A percentile compares a stretch with the other conserved stretches of the same genome.
These are phyloP conservation scores for Drosophila ochracea DNA, from an alignment of 2,888 invertebrate genomes.

Conservation along the genomic window DNA sequence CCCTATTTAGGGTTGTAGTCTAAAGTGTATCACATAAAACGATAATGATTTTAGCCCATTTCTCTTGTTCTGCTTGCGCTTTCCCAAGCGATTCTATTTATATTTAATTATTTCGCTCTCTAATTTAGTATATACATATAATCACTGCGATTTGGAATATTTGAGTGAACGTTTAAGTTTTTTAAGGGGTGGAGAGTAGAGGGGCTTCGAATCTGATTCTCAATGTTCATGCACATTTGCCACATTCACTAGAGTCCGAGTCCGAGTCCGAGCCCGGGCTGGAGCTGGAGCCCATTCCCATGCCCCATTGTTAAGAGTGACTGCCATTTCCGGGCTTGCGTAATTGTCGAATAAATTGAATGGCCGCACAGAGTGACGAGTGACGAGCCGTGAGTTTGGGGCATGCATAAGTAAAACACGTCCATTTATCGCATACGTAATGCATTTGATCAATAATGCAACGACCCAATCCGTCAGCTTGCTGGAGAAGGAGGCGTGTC, in stretches of 20 bases:
- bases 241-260: slow-evolving; percentile 1
- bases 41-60: not conserved
- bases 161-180: slow-evolving; percentile 27
- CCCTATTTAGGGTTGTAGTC: not conserved
- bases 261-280: not conserved
- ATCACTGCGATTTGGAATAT: slow-evolving; percentile 44
- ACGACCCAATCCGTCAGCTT: slow-evolving; percentile 54
- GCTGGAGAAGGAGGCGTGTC: not conserved
- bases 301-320: slow-evolving; percentile 45
- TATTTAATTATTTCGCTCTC: not conserved
- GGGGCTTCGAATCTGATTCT: slow-evolving; percentile 6
- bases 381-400: slow-evolving; percentile 12
- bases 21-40: not conserved
- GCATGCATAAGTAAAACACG: slow-evolving; percentile 59
- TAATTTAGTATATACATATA: slow-evolving; percentile 13
- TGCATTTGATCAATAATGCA: slow-evolving; percentile 82
- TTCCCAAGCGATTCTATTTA: not conserved
- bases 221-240: slow-evolving; percentile 10
- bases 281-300: slow-evolving; percentile 7
- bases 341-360: slow-evolving; percentile 70
- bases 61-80: not conserved
- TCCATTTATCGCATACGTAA: slow-evolving; percentile 50
- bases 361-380: slow-evolving; percentile 16
- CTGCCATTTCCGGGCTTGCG: slow-evolving; percentile 71
- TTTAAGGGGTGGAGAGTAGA: not conserved